Evolutionary conservation across 2,797 vertebrate species (phyloP), one percentile per base, ranked within the genome.

Genomic region (Lepidocolaptes lacrymiger): DNA sequence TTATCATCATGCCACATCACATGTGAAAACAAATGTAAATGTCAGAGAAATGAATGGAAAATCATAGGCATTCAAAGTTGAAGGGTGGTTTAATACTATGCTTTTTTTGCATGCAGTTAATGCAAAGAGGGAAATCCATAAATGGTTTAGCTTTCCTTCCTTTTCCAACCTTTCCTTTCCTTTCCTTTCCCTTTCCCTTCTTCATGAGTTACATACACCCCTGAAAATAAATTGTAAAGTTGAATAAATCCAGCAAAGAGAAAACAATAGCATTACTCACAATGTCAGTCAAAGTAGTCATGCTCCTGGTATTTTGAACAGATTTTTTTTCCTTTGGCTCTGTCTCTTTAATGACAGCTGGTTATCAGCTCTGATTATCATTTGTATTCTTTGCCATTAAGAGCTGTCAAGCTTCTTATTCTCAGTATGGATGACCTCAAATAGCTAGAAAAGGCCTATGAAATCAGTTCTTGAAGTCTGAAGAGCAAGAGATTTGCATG

Each of bases 291-390:
- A 90, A 91, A 43, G 9, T 41, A 73, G 36, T 88, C 7, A 37
- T 28, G 37, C 3, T 79, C 14, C 20, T 91, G 44, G 22, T 49
- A 83, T 81, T 87, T 63, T 85, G 15, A 74, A 23, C 6, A 73
- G 13, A 44, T 46, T 2, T 6, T 27, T 54, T 48, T n/a, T 7
- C 4, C 4, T 37, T 0, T 52, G 28, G 0, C 63, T 90, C 4
- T 3, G 14, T 61, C 9, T 44, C 27, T 51, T 51, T 27, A 7
- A 23, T 94, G 88, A 89, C 48, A 91, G 36, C 21, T 87, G 86
- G 90, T 95, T 95, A 91, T 93, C 64, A 85, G 22, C 34, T 94
- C 80, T 86, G 88, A 91, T 95, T 92, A 89, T 93, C 52, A 87
- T 86, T 67, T 82, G 7, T 77, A 89, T 91, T 95, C 61, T 83